These are phyloP conservation scores for Myxocyprinus asiaticus DNA, from an alignment of 2,113 vertebrate species.

Conservation along the genomic window DNA sequence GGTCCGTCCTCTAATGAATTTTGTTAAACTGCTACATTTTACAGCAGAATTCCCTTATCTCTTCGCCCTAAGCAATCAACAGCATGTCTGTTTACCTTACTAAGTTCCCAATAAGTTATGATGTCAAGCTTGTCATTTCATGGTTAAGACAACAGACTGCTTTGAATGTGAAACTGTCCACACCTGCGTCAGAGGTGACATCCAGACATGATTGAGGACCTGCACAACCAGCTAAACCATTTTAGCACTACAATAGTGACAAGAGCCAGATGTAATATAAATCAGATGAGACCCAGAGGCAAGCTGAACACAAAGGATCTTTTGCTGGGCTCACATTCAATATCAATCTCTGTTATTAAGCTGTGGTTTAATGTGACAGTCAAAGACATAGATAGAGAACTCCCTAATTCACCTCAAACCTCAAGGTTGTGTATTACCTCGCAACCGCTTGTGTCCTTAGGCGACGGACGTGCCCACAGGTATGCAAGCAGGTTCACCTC, in stretches of 20 bases:
- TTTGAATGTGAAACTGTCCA: background rate
- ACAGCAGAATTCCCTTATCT: background rate
- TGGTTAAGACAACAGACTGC: constrained; percentile 13
- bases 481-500: constrained; percentile 43
- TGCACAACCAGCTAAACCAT: background rate
- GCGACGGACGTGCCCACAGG: constrained; percentile 58
- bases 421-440: constrained; percentile 59
- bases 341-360: constrained; percentile 13
- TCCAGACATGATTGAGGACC: constrained; percentile 5
- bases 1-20: background rate
- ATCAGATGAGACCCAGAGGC: constrained; percentile 31
- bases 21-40: background rate
- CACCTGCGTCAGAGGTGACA: constrained; percentile 29
- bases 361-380: constrained; percentile 38
- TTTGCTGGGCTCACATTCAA: constrained; percentile 10
- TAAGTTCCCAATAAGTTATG: constrained; percentile 33
- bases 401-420: constrained; percentile 58
- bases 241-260: constrained; percentile 6
- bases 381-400: constrained; percentile 43
- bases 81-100: background rate
- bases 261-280: constrained; percentile 7
- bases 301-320: constrained; percentile 21
- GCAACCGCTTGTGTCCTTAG: constrained; percentile 55
- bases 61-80: background rate
- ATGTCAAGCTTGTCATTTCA: constrained; percentile 38